Conservation (phyloP, 2,113 vertebrate genomes). For the Pachyramphus minor region DNA sequence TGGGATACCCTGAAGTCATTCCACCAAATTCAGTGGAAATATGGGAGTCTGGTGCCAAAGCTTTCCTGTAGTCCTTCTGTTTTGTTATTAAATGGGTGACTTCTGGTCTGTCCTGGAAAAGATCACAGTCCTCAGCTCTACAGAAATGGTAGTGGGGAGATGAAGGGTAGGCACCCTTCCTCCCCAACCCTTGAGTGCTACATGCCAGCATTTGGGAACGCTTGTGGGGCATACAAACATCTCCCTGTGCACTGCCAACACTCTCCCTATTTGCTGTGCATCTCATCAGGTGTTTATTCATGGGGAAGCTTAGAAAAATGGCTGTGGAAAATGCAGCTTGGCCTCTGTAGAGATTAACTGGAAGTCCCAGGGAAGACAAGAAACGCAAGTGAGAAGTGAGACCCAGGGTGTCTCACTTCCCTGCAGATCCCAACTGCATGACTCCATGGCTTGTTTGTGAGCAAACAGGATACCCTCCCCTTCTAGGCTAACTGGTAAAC, state of each 20-base stretch:
- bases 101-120: background rate
- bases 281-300: background rate
- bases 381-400: accelerated
- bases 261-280: background rate
- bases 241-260: background rate
- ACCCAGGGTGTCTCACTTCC: background rate
- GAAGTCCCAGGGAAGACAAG: background rate
- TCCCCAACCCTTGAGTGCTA: background rate
- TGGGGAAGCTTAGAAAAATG: background rate
- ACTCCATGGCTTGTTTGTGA: background rate
- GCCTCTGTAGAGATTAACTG: background rate
- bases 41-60: background rate
- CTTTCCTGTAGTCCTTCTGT: background rate
- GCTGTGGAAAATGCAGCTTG: background rate
- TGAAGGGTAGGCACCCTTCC: background rate
- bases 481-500: background rate
- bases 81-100: background rate
- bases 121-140: background rate
- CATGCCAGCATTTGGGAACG: background rate
- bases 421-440: accelerated
- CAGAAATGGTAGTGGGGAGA: background rate
- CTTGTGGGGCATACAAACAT: background rate
- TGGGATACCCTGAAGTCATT: background rate
- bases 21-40: background rate
- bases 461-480: background rate